A percentile compares a stretch with the other conserved stretches of the same genome.
These are phyloP conservation scores for Diglossa cyanea DNA, from an alignment of 2,797 vertebrate genomes.

Conservation along the genomic window DNA sequence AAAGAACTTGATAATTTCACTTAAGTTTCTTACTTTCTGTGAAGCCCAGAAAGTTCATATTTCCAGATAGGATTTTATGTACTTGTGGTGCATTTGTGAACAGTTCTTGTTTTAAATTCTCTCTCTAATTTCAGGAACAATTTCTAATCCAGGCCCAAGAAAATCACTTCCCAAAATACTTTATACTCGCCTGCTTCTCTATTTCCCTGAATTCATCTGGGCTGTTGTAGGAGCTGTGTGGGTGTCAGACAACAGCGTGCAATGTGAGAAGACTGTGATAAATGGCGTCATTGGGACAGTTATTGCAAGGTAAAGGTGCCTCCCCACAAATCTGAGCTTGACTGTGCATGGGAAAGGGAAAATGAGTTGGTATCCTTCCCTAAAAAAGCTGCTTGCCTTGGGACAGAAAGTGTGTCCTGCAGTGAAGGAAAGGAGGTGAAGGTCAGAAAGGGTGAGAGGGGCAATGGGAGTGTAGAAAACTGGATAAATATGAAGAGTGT, in stretches of 20 bases:
- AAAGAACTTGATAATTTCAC: background rate
- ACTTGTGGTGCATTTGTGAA: background rate
- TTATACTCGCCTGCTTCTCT: constrained; percentile 88
- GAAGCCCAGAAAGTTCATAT: background rate
- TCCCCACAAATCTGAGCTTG: background rate
- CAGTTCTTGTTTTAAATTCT: background rate
- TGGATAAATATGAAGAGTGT: background rate
- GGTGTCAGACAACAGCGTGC: constrained; percentile 82
- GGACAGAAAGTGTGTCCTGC: background rate
- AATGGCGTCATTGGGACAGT: constrained; percentile 84
- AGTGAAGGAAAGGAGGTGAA: background rate
- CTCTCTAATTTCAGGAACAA: constrained; percentile 84
- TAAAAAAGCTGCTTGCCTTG: background rate
- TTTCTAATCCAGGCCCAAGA: constrained; percentile 89
- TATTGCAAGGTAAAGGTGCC: constrained; percentile 82
- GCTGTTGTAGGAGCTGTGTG: constrained; percentile 89
- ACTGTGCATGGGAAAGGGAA: background rate
- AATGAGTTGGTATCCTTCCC: background rate
- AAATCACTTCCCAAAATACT: constrained; percentile 90
- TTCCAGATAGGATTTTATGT: background rate
- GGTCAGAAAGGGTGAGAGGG: background rate
- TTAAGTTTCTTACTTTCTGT: background rate
- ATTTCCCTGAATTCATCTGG: constrained; percentile 91
- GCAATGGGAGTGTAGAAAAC: background rate
- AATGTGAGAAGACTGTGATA: constrained; percentile 84